Base-by-base conservation (phyloP, 2,888 invertebrate species). In the Tineola bisselliella region DNA sequence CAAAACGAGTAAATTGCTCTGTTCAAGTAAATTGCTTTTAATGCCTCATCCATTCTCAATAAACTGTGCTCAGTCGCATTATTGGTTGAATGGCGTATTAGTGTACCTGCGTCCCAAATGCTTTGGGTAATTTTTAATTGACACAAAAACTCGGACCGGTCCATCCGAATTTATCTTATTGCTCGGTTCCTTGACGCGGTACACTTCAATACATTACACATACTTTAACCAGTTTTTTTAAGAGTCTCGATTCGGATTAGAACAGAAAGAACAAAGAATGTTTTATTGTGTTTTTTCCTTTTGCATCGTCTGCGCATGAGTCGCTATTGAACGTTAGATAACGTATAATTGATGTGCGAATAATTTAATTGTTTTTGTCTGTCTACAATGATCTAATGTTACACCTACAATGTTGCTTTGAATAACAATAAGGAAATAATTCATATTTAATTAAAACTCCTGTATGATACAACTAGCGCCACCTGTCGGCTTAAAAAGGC, bases 91-190 rank as follows among this genome's bases (percentile, higher is more conserved):
- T 19, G n/a, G 12, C 8, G 33, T 58, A 58, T 33, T 33, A 15
- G 18, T 44, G 82, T 84, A 84, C 86, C 86, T 86, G 82, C 70
- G 70, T 66, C 67, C 67, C 67, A 70, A 70, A 64, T 73, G 75
- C 73, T 70, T 69, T 71, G 73, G 59, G 84, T 87, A 84, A 83
- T 81, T 78, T 81, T 83, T 84, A 84, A 87, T 87, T 84, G 84
- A 84, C 84, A 83, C 65, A 84, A 84, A 84, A 86, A 84, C 80
- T 70, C 69, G 68, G 68, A 61, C 61, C 70, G 77, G 73, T 74
- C 77, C 78, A 65, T 66, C 74, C 74, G 74, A 79, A 77, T 81
- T 81, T 78, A 83, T 84, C 82, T 84, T 83, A 83, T 84, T 82
- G 78, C 77, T 59, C 11, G n/a, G 17, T n/a, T 58, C 58, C 58